Evolutionary conservation across 92 coral and sea anemone species (phyloP).

Genomic region (Phenganax marumi): DNA sequence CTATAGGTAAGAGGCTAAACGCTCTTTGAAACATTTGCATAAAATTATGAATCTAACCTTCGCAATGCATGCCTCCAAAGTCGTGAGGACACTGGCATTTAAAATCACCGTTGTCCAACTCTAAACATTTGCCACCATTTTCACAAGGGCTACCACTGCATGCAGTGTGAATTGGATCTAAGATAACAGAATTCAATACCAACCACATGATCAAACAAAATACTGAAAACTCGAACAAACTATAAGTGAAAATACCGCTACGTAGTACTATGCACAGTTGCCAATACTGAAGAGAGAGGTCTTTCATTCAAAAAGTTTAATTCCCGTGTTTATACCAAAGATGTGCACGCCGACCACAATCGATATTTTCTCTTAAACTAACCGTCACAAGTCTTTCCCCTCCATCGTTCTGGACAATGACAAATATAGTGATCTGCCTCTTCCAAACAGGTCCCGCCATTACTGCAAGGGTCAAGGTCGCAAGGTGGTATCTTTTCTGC

Average conservation of each 20-base stretch:
- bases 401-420: constrained; percentile 67
- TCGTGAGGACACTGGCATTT: constrained; percentile 75
- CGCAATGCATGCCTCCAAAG: constrained; percentile 73
- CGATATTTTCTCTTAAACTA: background rate
- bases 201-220: background rate
- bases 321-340: no score
- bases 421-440: constrained; percentile 61
- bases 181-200: background rate
- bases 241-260: background rate
- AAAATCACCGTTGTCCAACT: constrained; percentile 48
- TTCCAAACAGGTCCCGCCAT: constrained; percentile 74
- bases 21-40: no score
- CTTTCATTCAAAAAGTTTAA: no score
- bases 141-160: constrained; percentile 81
- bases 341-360: no score
- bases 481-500: constrained; percentile 69
- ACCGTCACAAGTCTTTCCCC: constrained; percentile 92
- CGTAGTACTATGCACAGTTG: background rate
- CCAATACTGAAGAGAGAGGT: no score
- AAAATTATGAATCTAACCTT: constrained; percentile 53
- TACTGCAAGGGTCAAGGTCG: constrained; percentile 66
- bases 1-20: no score
- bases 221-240: background rate
- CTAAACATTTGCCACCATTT: constrained; percentile 74
- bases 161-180: constrained; percentile 50